phyloP scores from a whole-genome alignment of 2,797 vertebrate genomes.

The Cynodonichthys magdalenae region DNA sequence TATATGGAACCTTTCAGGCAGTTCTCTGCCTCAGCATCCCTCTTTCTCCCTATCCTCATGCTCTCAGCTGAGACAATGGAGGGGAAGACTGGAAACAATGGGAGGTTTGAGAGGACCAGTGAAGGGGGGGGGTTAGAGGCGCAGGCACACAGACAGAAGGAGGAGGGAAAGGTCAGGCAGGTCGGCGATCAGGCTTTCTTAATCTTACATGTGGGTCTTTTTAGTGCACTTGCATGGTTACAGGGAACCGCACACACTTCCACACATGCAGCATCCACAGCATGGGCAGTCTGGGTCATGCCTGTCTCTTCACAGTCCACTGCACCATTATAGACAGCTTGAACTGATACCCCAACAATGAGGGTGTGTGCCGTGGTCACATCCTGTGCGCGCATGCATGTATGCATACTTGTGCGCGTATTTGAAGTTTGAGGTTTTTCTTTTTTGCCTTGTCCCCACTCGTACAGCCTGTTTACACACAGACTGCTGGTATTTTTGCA shows the following conservation, averaged over 20 bases:
- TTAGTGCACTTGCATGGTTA: constrained; percentile 32
- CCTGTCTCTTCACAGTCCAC: constrained; percentile 81
- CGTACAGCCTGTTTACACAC: constrained; percentile 58
- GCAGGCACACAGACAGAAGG: constrained; percentile 66
- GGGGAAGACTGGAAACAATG: constrained; percentile 66
- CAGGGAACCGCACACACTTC: constrained; percentile 15
- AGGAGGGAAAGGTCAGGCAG: constrained; percentile 68
- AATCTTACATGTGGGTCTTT: constrained; percentile 48
- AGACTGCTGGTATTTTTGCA: constrained; percentile 78
- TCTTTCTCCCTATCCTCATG: constrained; percentile 62
- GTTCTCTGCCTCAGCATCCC: constrained; percentile 59
- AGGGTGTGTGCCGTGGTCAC: constrained; percentile 37
- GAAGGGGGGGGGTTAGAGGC: constrained; percentile 37
- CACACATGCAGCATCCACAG: constrained; percentile 18
- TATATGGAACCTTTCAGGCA: constrained; percentile 26
- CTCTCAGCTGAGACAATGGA: constrained; percentile 74
- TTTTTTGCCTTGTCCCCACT: constrained; percentile 12
- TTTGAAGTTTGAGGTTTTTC: constrained; percentile 26
- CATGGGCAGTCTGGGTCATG: constrained; percentile 77
- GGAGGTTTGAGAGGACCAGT: constrained; percentile 60
- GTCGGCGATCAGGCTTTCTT: constrained; percentile 69
- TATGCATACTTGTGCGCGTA: constrained; percentile 13
- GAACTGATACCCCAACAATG: constrained; percentile 83
- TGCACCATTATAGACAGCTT: constrained; percentile 81
- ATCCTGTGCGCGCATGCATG: constrained; percentile 18